Base-by-base conservation (phyloP, 2,888 invertebrate genomes). In the Girardia tigrina region DNA sequence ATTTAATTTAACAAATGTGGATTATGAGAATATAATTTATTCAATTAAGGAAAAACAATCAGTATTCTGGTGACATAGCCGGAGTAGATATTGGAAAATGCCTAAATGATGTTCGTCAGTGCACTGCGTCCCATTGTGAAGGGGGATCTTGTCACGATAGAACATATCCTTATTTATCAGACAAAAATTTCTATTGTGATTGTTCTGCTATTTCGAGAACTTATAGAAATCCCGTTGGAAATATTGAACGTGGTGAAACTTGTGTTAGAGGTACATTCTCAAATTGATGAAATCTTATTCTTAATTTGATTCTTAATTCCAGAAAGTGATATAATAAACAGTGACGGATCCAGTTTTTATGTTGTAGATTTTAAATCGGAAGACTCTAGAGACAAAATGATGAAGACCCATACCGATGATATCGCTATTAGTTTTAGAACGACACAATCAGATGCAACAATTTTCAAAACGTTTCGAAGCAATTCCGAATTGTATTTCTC, bases 391-490 rank as follows among this genome's bases (percentile, higher is more conserved):
- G 56, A 56, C 4, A 71, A 28, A 23, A 27, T 23, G 26, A 74
- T 75, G 27, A 70, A 70, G 26, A 80, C 80, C 4, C 83, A 84
- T 78, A 80, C 80, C 4, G 81, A 84, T 76, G 82, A 84, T 77
- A 79, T 84, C 26, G 82, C 82, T 0, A 77, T 83, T 42, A 79
- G 83, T 28, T 84, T 84, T 79, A 80, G 80, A 74, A 82, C 83
- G 0, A 79, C 79, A 1, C 78, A 80, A 6, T 77, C 75, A 1
- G 78, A 82, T 73, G 81, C 81, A 0, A 78, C 82, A 14, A 79
- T 84, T 20, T 83, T 84, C 77, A 78, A 79, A 28, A 82, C 83
- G 0, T 26, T 70, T 20, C 6, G 28, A 23, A 56, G 77, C 16
- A 29, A 72, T 26, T 78, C 77, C n/a, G 78, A 78, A 27, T 80